These are phyloP conservation scores for Stomatorhinus ivindoensis DNA, from an alignment of 2,113 vertebrate genomes.

Conservation along the genomic window DNA sequence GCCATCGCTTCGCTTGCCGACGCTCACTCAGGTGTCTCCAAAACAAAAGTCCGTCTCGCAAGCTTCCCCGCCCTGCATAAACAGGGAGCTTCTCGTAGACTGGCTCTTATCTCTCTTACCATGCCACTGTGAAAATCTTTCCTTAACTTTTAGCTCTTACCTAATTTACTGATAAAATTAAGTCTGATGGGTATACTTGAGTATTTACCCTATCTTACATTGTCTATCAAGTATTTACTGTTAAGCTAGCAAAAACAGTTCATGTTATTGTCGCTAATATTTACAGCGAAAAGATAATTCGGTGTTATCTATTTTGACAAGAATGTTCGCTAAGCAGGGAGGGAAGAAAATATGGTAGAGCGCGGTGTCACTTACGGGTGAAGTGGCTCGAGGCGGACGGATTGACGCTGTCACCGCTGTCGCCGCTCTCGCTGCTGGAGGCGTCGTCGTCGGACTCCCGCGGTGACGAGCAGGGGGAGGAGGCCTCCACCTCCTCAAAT, in stretches of 20 bases:
- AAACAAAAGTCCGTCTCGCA: background rate
- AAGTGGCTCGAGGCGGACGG: slow-evolving; percentile 74
- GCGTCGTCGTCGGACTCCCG: slow-evolving; percentile 81
- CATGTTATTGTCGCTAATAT: background rate
- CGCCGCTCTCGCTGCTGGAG: slow-evolving; percentile 90
- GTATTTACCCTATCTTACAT: background rate
- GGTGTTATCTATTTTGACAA: background rate
- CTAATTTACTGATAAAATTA: background rate
- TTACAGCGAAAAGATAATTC: background rate
- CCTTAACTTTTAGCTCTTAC: background rate
- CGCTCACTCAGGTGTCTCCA: background rate
- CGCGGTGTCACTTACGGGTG: slow-evolving; percentile 66
- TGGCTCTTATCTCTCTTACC: background rate
- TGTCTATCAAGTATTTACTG: background rate
- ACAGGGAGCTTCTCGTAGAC: background rate
- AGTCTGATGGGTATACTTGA: background rate
- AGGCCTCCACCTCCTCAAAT: slow-evolving; percentile 78
- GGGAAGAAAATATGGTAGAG: background rate
- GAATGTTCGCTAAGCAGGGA: background rate
- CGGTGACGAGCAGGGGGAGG: slow-evolving; percentile 74
- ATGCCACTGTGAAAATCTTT: background rate
- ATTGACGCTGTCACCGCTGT: slow-evolving; percentile 86
- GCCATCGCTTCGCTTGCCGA: background rate
- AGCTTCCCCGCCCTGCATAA: background rate
- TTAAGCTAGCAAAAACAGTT: background rate